Base-by-base conservation (phyloP, 1,140 invertebrate genomes). In the Hylyphantes graminicola region DNA sequence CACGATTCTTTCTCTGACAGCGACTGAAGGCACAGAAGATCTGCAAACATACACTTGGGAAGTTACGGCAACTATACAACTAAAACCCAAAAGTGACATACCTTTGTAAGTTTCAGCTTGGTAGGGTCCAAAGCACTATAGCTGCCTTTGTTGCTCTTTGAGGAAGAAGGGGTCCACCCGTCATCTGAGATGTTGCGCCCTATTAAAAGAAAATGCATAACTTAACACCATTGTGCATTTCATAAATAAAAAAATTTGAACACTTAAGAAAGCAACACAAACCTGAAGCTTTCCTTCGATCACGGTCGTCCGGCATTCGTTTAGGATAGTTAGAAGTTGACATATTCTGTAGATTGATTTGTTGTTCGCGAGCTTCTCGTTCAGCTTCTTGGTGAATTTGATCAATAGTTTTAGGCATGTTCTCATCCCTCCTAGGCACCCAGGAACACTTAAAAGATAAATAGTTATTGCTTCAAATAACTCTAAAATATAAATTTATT, bases 341-440 rank as follows among this genome's bases (percentile, higher is more conserved):
- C 64, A 77, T 70, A n/a, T 76, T 72, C 51, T 77, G 73, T 50
- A 78, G 64, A 9, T 67, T 75, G 11, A 80, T 70, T 61, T 89
- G 88, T 57, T 88, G 87, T 73, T 89, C 87, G 48, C 88, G 78
- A 15, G 87, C 87, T 84, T 96, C 94, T 67, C 92, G 91, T 86
- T 96, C 94, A 7, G 94, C 94, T 88, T 98, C 96, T 87, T 94
- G 93, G 86, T 96, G 94, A 85, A 98, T 97, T 90, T 98, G 94
- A 84, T 96, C 95, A 90, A 98, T 97, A 48, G 95, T 98, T 89
- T 98, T 98, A 0, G 97, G 97, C 87, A 95, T 95, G 50, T 93
- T 93, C 83, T 97, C 95, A 79, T 95, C 94, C 86, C 96, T 92
- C 68, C 96, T 92, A 5, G 95, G 94, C 51, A 96, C 92, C 97